Evolutionary conservation across 37 sponge, comb jelly and placozoan genomes (phyloP).

Genomic region (Amphimedon queenslandica): DNA sequence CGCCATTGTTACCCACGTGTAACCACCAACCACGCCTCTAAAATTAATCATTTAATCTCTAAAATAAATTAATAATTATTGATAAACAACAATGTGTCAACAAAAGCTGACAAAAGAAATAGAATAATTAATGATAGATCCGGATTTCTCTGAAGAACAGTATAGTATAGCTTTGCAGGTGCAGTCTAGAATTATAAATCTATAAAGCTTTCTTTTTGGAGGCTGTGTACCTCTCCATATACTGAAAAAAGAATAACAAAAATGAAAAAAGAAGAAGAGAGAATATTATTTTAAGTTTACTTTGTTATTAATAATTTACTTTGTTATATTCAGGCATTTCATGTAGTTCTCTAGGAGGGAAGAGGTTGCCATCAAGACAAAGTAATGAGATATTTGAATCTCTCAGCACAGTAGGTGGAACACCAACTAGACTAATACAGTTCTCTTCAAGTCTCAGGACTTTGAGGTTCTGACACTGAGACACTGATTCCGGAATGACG

Average conservation of each 20-base stretch:
- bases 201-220: constrained; percentile 29
- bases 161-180: too few species aligned
- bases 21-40: too few species aligned
- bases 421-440: constrained; percentile 31
- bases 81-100: too few species aligned
- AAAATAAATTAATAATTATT: too few species aligned
- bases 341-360: constrained; percentile 46
- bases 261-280: neutral
- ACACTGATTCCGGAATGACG: constrained; percentile 46
- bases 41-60: too few species aligned
- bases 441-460: constrained; percentile 80
- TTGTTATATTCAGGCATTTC: constrained; percentile 66
- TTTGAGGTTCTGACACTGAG: constrained; percentile 59
- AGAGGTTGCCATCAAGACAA: constrained; percentile 70
- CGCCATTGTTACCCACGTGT: too few species aligned
- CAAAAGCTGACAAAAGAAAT: too few species aligned
- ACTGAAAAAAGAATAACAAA: constrained; percentile 27
- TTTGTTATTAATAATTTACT: constrained; percentile 22
- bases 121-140: too few species aligned
- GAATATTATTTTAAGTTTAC: neutral
- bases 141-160: too few species aligned
- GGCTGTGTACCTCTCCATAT: constrained; percentile 78
- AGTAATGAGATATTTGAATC: constrained; percentile 62
- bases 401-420: constrained; percentile 50
- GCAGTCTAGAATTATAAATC: too few species aligned